Percentiles rank a stretch among this genome's conserved stretches.
These are phyloP conservation scores for Acestrorhynchus altus DNA, from an alignment of 2,797 vertebrate species.

Conservation along the genomic window DNA sequence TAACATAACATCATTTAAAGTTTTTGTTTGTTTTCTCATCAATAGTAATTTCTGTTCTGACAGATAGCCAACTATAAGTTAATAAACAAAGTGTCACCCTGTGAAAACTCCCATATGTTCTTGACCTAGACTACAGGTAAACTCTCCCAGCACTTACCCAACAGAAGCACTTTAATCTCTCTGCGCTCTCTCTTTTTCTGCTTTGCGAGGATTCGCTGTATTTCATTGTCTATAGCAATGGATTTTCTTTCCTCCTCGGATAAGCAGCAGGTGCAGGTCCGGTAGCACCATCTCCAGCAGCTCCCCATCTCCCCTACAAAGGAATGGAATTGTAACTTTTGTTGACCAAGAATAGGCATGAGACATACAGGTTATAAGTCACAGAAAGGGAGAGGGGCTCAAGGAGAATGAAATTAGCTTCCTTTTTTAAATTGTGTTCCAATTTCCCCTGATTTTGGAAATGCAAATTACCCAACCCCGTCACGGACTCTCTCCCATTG, in stretches of 20 bases:
- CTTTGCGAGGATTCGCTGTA: constrained; percentile 74
- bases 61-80: neutral
- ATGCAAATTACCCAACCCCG: too few species aligned
- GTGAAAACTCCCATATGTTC: neutral
- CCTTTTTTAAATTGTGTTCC: too few species aligned
- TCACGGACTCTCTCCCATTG: too few species aligned
- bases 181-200: constrained; percentile 75
- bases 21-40: neutral
- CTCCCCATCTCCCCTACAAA: constrained; percentile 68
- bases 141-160: constrained; percentile 70
- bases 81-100: neutral
- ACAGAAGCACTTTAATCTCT: constrained; percentile 81
- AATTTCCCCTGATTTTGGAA: too few species aligned
- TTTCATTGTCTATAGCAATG: constrained; percentile 76
- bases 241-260: constrained; percentile 75
- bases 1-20: too few species aligned
- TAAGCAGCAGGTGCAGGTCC: constrained; percentile 74
- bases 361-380: neutral
- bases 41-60: neutral
- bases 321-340: neutral
- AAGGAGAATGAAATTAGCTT: too few species aligned
- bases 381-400: neutral
- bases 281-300: constrained; percentile 68
- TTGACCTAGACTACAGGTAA: neutral
- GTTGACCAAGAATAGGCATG: neutral